Evolutionary conservation across 2,888 invertebrate species (phyloP).

Genomic region (Amphimallon solstitiale): DNA sequence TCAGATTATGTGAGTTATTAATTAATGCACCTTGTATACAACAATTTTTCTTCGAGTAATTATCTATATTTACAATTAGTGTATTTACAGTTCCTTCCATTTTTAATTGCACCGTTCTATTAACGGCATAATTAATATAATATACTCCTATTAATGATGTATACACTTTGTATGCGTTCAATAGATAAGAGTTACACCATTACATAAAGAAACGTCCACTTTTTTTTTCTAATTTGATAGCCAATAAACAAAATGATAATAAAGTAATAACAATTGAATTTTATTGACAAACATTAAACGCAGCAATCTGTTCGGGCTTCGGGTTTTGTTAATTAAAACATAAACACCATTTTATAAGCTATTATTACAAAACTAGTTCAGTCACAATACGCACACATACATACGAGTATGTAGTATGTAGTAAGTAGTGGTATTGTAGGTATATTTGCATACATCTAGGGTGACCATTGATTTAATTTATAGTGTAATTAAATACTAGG

Average conservation of each 20-base stretch:
- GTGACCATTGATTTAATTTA: slow-evolving; percentile 28
- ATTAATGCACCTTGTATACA: too few species aligned
- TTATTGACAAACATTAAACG: slow-evolving; percentile 40
- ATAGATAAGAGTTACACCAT: neutral
- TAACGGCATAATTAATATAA: neutral
- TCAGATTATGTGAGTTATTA: too few species aligned
- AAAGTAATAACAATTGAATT: slow-evolving; percentile 40
- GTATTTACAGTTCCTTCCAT: neutral
- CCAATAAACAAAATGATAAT: slow-evolving; percentile 36
- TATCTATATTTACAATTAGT: too few species aligned
- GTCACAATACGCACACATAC: slow-evolving; percentile 2
- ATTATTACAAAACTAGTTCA: slow-evolving; percentile 34
- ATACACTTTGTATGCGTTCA: neutral
- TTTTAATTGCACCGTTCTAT: neutral
- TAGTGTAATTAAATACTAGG: slow-evolving; percentile 34
- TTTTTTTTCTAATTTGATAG: slow-evolving; percentile 28
- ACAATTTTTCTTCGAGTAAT: too few species aligned
- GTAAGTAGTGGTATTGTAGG: too few species aligned
- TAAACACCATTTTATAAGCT: slow-evolving; percentile 39
- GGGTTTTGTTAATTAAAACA: slow-evolving; percentile 39
- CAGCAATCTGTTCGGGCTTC: slow-evolving; percentile 26
- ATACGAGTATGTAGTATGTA: too few species aligned
- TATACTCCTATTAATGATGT: too few species aligned
- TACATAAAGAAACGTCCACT: neutral
- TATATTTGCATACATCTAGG: too few species aligned